Evolutionary conservation across 2,888 invertebrate species (phyloP).

Genomic region (Drosophila demipolita): DNA sequence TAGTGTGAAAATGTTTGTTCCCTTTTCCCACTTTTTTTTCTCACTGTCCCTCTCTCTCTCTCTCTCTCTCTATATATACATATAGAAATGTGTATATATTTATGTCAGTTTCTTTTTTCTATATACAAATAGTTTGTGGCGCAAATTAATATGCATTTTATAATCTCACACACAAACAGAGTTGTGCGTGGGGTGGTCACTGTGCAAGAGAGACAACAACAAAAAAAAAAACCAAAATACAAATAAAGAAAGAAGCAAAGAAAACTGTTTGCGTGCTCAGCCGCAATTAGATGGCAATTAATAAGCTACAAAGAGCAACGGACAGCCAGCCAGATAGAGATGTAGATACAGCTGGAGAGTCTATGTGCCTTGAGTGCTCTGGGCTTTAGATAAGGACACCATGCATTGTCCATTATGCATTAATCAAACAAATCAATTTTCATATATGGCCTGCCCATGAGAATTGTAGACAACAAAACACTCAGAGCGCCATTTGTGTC

Average conservation of each 20-base stretch:
- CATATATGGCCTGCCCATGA: conserved; percentile 49
- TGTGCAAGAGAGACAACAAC: conserved; percentile 45
- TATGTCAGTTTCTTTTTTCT: conserved; percentile 23
- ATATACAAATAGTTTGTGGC: conserved; percentile 65
- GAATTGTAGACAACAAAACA: conserved; percentile 49
- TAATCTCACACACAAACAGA: conserved; percentile 10
- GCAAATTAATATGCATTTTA: conserved; percentile 74
- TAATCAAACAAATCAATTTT: conserved; percentile 79
- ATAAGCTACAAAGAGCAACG: conserved; percentile 42
- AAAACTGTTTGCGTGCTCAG: conserved; percentile 56
- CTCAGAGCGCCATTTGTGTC: conserved; percentile 22
- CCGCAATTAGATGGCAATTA: conserved; percentile 73
- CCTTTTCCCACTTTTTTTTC: conserved; percentile 10
- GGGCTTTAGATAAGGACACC: conserved; percentile 27
- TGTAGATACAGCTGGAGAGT: not conserved
- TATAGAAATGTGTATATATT: too few species aligned
- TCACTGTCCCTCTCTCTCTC: not conserved
- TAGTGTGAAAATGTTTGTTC: conserved; percentile 75
- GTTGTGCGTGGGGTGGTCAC: conserved; percentile 36
- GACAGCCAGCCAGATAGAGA: not conserved
- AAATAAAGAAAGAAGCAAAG: conserved; percentile 11
- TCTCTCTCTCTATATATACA: not conserved
- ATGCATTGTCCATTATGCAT: conserved; percentile 44
- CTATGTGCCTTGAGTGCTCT: conserved; percentile 2
- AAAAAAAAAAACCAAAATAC: not conserved